Base-by-base conservation (phyloP, 1,140 invertebrate species). In the Calycopis cecrops region DNA sequence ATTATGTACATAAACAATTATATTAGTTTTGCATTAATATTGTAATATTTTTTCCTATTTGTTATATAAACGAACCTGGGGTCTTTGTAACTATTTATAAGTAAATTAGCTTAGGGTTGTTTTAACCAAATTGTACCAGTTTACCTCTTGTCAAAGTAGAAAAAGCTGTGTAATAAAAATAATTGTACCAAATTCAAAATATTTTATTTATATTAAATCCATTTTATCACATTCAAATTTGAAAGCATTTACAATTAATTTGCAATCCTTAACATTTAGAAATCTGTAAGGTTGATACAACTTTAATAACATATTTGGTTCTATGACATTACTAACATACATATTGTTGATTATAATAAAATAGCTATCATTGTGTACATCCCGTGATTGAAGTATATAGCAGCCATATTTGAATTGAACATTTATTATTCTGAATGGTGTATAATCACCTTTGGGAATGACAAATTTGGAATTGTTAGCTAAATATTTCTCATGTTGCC, bases 401-500 rank as follows among this genome's bases (percentile, higher is more conserved):
- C 63, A 72, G 2, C 76, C 74, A 76, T 73, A 84, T 62, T 78
- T 75, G 8, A 68, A 66, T 42, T 60, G 21, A 37, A 76, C 47
- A 51, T 70, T 76, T 61, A 67, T 55, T 55, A 84, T 70, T 55
- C 62, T 62, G 40, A 74, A 79, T 6, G 64, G 49, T n/a, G 57
- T 21, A 60, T 67, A 65, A 40, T 73, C 63, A 49, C 62, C 71
- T 65, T 74, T 83, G 1, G 80, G 80, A 17, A 84, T 73, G 1
- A 76, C 48, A 63, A 84, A 84, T 60, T 77, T 83, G 6, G 76
- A 82, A 65, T 76, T 82, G 48, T 59, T 69, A 1, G 76, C 80
- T 51, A 86, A 62, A 65, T 72, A 86, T 56, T 62, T 67, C 52
- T 86, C 83, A 59, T 86, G 76, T 56, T 83, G 72, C 83, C 83